phyloP scores from a whole-genome alignment of 2,113 vertebrate genomes.

The Procapra przewalskii region DNA sequence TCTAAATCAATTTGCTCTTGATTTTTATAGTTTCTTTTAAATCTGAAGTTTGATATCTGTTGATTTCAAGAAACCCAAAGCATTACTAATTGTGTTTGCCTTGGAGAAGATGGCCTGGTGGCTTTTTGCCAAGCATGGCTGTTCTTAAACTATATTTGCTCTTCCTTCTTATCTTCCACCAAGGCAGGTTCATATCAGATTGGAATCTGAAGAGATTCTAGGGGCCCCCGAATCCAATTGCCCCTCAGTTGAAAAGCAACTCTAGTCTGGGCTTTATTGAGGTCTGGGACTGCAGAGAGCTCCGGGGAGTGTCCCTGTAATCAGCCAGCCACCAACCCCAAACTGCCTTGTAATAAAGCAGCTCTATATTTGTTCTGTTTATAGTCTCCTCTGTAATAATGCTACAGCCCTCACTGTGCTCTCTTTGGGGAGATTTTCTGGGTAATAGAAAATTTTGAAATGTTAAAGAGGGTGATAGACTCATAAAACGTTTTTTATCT shows the following conservation, averaged over 20 bases:
- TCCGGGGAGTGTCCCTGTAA: slow-evolving; percentile 83
- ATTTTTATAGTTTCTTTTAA: neutral
- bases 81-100: slow-evolving; percentile 43
- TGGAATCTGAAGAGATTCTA: slow-evolving; percentile 39
- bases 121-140: slow-evolving; percentile 30
- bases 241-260: slow-evolving; percentile 72
- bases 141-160: slow-evolving; percentile 55
- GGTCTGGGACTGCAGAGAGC: slow-evolving; percentile 76
- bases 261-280: slow-evolving; percentile 84
- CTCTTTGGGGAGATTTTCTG: slow-evolving; percentile 76
- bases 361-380: slow-evolving; percentile 87
- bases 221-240: slow-evolving; percentile 44
- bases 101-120: slow-evolving; percentile 54
- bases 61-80: slow-evolving; percentile 51
- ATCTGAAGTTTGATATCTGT: slow-evolving; percentile 27
- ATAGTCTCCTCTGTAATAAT: slow-evolving; percentile 85
- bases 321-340: slow-evolving; percentile 83
- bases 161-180: slow-evolving; percentile 51
- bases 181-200: slow-evolving; percentile 55
- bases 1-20: slow-evolving; percentile 23
- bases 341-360: slow-evolving; percentile 86
- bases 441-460: slow-evolving; percentile 72
- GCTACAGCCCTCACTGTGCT: slow-evolving; percentile 74
- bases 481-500: slow-evolving; percentile 58
- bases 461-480: slow-evolving; percentile 53